A percentile compares a stretch with the other conserved stretches of the same genome.
Evolutionary conservation across 2,888 invertebrate genomes (phyloP).

Genomic region (Ctena decussata): DNA sequence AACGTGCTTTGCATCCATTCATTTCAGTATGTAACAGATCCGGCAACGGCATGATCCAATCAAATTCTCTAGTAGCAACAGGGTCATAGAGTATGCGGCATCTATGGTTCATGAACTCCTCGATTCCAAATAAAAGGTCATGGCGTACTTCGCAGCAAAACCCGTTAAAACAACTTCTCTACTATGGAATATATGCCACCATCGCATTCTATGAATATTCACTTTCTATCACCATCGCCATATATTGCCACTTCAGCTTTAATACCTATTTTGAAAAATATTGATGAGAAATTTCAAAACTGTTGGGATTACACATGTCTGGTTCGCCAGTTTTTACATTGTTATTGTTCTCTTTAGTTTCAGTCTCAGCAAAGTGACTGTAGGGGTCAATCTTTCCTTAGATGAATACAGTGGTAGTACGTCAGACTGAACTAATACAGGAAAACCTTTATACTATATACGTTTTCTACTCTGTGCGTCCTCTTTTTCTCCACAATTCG

Average conservation of each 20-base stretch:
- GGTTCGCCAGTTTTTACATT: constrained; percentile 16
- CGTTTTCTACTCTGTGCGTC: constrained; percentile 24
- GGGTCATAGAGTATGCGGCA: constrained; percentile 21
- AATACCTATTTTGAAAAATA: background rate
- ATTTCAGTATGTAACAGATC: constrained; percentile 42
- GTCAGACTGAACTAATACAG: background rate
- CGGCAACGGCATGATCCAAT: constrained; percentile 31
- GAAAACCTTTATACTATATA: constrained; percentile 26
- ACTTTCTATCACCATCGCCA: background rate
- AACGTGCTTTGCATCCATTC: constrained; percentile 33
- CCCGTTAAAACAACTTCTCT: background rate
- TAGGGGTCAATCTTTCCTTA: constrained; percentile 12
- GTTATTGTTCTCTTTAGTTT: background rate
- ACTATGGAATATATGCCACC: background rate
- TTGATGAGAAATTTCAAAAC: constrained; percentile 31
- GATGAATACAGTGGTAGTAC: background rate
- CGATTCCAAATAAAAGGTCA: background rate
- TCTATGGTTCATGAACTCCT: constrained; percentile 17
- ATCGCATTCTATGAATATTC: background rate
- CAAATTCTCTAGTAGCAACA: constrained; percentile 20
- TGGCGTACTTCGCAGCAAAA: background rate
- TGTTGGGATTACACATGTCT: constrained; percentile 32
- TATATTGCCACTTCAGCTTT: background rate
- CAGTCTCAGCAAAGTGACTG: background rate
- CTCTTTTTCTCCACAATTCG: constrained; percentile 31